Base-by-base conservation (phyloP, 2,888 invertebrate species). In the Eupeodes latifasciatus region DNA sequence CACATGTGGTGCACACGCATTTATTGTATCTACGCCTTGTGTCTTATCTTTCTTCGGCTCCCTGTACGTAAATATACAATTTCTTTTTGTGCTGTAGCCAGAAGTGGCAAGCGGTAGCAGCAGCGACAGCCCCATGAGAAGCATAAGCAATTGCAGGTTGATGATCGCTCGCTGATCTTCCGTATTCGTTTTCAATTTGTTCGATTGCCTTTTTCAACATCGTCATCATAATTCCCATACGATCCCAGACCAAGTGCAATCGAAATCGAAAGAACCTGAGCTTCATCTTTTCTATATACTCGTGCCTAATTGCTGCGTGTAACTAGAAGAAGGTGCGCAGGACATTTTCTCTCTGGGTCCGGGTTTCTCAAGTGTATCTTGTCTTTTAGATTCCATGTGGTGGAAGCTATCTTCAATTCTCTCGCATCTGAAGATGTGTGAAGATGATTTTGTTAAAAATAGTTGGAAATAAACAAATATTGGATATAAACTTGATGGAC, bases 401-500 rank as follows among this genome's bases (percentile, higher is more conserved):
- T 27, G 71, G 71, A 79, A 79, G 3, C 57, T 44, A 66, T 74
- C 82, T 69, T 71, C 59, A 55, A 12, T 47, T 47, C 57, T 51
- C 82, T 19, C 82, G n/a, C 47, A 12, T 55, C 44, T 66, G n/a
- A n/a, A n/a, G n/a, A 51, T 19, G 40, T 62, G 66, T 76, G 72
- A 76, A 80, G 72, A 87, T 76, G 79, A 87, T 72, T 55, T 76
- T 62, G 83, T 62, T 84, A 87, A 85, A 88, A 85, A 85, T 85
- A 88, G 81, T 88, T 71, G 55, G 59, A 78, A 81, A 81, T 88
- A 88, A 88, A 88, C 88, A 88, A 85, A 88, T 47, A 72, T 55
- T 81, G 77, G 74, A 88, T 77, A 85, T 85, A 85, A 85, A 81
- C 85, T 88, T 88, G 88, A 88, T 81, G 85, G 81, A 81, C 88